Evolutionary conservation across 2,888 invertebrate genomes (phyloP), one percentile per base, ranked within the genome.

Genomic region (Caradrina kadenii): DNA sequence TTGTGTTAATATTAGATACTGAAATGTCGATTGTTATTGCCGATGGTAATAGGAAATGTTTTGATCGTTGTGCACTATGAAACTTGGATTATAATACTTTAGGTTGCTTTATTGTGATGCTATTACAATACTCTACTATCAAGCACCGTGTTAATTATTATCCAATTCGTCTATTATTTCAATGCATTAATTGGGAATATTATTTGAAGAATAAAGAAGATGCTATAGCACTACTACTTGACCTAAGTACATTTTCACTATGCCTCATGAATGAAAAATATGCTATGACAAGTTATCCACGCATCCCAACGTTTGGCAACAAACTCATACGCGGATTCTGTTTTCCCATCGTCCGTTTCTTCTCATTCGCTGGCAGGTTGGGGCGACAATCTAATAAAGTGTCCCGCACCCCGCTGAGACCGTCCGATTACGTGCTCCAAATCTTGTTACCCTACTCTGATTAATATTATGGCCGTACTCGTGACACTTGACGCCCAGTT

Each of bases 371-470:
- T 84, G 90, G 87, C 93, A 93, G 93, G 94, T 94, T 93, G 92
- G 94, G 94, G 94, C 87, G 93, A 91, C 93, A 94, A 95, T 95
- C 93, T 94, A 95, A 95, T 95, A 94, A 94, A 91, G 85, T 90
- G 92, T 87, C 91, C 93, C 89, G 90, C 91, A 76, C 91, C 94
- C 94, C 92, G 93, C 93, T 90, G 94, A 89, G 94, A 91, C 92
- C 87, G 90, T 93, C 93, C 94, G 93, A 92, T 94, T 94, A 94
- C 91, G 90, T 88, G 88, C 87, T 87, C 87, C 84, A 90, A 95
- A 95, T 92, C 93, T 93, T 90, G 95, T 95, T 95, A 95, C 94
- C 93, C 93, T 93, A 92, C 90, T 88, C 94, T 94, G 94, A 95
- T 95, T 94, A 95, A 94, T 94, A 93, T 90, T 90, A 92, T 90